These are phyloP conservation scores for Cuculus canorus DNA, from an alignment of 2,797 vertebrate genomes.

Conservation along the genomic window DNA sequence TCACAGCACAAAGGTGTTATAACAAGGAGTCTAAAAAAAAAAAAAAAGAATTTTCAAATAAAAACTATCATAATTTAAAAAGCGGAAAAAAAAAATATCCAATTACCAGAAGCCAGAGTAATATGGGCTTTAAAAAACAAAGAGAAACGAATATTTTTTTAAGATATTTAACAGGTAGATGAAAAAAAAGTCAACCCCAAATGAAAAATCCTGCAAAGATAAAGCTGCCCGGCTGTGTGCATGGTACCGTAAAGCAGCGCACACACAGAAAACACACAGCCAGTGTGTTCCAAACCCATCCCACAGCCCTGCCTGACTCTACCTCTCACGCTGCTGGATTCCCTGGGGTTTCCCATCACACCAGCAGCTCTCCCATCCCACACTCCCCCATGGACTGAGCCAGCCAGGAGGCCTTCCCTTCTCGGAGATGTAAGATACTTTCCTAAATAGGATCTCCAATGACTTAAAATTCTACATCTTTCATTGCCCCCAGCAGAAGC, in stretches of 20 bases:
- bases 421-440: not conserved
- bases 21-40: not conserved
- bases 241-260: not conserved
- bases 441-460: constrained; percentile 62
- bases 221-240: no score
- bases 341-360: not conserved
- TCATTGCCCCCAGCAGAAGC: not conserved
- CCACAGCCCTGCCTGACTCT: not conserved
- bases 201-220: not conserved
- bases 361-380: not conserved
- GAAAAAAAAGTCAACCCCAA: not conserved
- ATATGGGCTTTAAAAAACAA: not conserved
- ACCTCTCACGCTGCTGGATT: rapidly evolving
- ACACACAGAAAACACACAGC: rapidly evolving
- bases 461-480: constrained; percentile 9
- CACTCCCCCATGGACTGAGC: not conserved
- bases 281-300: not conserved
- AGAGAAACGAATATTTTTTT: not conserved
- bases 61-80: not conserved
- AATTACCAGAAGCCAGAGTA: not conserved
- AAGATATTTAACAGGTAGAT: not conserved
- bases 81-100: not conserved
- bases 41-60: not conserved
- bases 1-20: not conserved
- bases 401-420: not conserved